Conservation (phyloP, 2,113 vertebrate genomes). For the Ageneiosus marmoratus region DNA sequence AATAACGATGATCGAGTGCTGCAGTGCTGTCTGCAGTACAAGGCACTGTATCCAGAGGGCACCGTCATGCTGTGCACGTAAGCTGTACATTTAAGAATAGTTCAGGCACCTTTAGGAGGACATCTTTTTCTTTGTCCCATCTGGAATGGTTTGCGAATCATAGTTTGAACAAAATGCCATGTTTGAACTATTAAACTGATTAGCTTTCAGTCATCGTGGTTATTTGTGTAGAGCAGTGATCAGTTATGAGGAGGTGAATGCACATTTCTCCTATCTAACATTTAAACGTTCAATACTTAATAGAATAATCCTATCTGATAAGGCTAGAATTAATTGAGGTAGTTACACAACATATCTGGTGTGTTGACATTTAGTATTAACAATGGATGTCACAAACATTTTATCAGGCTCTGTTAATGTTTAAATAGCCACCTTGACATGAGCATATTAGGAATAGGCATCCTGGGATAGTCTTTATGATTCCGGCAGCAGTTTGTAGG, state of each 20-base stretch:
- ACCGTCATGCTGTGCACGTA: conserved; percentile 88
- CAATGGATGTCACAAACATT: background rate
- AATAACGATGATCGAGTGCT: conserved; percentile 94
- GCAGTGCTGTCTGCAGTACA: conserved; percentile 93
- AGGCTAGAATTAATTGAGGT: background rate
- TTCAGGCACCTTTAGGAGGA: background rate
- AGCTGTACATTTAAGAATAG: conserved; percentile 57
- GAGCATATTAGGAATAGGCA: background rate
- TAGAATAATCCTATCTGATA: too few species aligned
- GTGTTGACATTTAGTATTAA: background rate
- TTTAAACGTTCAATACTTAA: background rate
- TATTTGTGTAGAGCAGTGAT: background rate
- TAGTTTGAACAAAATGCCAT: background rate
- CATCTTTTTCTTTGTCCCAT: background rate
- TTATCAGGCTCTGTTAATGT: background rate
- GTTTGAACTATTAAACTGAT: background rate
- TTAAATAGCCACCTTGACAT: background rate
- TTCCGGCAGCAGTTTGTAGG: background rate
- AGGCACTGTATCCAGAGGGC: conserved; percentile 81
- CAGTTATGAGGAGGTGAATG: too few species aligned
- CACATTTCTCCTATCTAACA: too few species aligned
- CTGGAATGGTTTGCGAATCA: background rate
- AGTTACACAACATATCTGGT: background rate
- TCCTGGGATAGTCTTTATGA: background rate
- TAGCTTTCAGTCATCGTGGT: background rate